These are phyloP conservation scores for Cosmia trapezina DNA, from an alignment of 2,888 invertebrate genomes.

Conservation along the genomic window DNA sequence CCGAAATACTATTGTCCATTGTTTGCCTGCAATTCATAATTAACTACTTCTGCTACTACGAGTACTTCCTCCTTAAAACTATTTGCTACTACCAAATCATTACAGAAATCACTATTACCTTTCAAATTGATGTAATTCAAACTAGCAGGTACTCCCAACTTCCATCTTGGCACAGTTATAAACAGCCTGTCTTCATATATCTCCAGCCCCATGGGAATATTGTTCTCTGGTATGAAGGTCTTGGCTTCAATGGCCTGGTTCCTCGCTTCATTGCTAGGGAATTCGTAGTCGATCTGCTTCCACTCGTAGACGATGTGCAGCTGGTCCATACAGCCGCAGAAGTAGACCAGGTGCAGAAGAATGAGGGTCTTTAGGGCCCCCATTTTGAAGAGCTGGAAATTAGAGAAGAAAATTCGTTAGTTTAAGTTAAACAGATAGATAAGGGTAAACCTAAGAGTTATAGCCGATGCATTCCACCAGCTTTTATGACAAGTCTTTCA, in stretches of 20 bases:
- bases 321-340: constrained; percentile 91
- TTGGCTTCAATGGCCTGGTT: constrained; percentile 90
- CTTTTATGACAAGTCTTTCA: too few species aligned
- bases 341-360: constrained; percentile 81
- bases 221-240: constrained; percentile 92
- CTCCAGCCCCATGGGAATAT: constrained; percentile 94
- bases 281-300: constrained; percentile 93
- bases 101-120: constrained; percentile 83
- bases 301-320: constrained; percentile 93
- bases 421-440: background rate
- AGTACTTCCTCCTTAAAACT: background rate
- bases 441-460: background rate
- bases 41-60: background rate
- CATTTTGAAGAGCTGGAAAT: constrained; percentile 79
- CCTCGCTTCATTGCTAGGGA: constrained; percentile 89
- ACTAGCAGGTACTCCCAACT: constrained; percentile 93
- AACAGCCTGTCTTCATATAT: constrained; percentile 93
- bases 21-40: background rate
- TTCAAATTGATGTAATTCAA: constrained; percentile 93
- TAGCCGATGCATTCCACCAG: too few species aligned
- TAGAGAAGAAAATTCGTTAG: constrained; percentile 13
- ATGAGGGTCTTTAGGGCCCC: constrained; percentile 78
- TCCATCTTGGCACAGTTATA: constrained; percentile 94
- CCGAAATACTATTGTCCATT: background rate
- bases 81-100: background rate